These are phyloP conservation scores for Drosophila sp. DNA, from an alignment of 1,140 invertebrate genomes.

Conservation along the genomic window DNA sequence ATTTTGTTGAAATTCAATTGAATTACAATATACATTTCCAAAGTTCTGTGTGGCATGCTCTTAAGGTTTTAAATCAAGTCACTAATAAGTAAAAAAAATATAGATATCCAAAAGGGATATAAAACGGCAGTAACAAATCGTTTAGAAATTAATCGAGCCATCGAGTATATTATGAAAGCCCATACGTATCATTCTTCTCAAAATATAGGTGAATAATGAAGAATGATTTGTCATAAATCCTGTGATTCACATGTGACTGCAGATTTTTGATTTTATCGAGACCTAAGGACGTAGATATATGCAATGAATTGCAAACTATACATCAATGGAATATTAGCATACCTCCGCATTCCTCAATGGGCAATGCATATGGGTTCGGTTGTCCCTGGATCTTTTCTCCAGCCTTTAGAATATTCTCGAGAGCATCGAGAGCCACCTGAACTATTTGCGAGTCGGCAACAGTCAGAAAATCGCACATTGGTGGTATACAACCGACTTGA, in stretches of 20 bases:
- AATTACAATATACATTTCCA: too few species aligned
- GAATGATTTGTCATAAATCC: constrained; percentile 98
- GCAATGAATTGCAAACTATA: not conserved
- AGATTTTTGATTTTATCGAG: constrained; percentile 98
- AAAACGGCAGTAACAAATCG: too few species aligned
- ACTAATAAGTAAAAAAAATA: too few species aligned
- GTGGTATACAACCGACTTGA: constrained; percentile 91
- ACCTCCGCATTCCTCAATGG: constrained; percentile 98
- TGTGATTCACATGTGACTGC: constrained; percentile 97
- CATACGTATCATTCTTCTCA: constrained; percentile 93
- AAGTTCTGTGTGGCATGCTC: too few species aligned
- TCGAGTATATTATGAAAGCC: constrained; percentile 90
- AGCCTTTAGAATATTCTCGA: constrained; percentile 97
- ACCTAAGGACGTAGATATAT: constrained; percentile 84
- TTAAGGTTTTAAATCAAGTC: too few species aligned
- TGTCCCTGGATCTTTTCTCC: constrained; percentile 91
- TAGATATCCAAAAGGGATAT: too few species aligned
- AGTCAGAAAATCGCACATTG: constrained; percentile 96
- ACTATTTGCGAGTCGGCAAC: constrained; percentile 98
- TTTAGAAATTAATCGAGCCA: constrained; percentile 91
- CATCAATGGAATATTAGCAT: constrained; percentile 67
- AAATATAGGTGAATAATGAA: constrained; percentile 98
- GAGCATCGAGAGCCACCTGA: constrained; percentile 97
- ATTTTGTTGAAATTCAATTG: too few species aligned
- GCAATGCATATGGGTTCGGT: constrained; percentile 94